Percentiles rank a stretch among this genome's conserved stretches.
phyloP scores from a whole-genome alignment of 2,113 vertebrate species.

The Chelonoidis abingdonii region DNA sequence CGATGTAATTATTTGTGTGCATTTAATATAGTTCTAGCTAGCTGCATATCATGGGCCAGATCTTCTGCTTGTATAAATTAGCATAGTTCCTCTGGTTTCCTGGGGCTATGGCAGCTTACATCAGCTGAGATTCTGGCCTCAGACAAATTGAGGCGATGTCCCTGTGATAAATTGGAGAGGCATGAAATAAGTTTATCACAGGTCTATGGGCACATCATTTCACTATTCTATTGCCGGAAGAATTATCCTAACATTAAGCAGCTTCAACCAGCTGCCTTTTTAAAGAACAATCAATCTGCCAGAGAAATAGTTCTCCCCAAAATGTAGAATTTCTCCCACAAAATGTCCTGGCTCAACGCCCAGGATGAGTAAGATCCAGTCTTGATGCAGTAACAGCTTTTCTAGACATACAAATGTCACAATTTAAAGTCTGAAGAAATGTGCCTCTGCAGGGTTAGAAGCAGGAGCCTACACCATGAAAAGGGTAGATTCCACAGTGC shows the following conservation, averaged over 20 bases:
- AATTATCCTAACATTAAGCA: background rate
- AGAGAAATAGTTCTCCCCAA: background rate
- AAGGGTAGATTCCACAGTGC: constrained; percentile 26
- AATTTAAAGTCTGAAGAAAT: background rate
- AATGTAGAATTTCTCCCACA: background rate
- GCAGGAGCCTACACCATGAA: background rate
- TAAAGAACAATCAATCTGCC: background rate
- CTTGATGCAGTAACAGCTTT: background rate
- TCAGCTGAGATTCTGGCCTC: background rate
- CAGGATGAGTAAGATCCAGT: background rate
- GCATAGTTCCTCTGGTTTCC: background rate
- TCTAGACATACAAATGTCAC: background rate
- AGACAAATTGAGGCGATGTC: background rate
- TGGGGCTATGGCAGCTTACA: background rate
- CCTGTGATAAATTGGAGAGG: background rate
- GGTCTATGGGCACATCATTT: background rate
- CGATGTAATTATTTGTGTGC: background rate
- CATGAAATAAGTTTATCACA: background rate
- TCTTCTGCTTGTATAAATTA: background rate
- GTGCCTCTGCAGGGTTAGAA: background rate
- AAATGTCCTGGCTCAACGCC: background rate
- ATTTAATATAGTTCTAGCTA: background rate
- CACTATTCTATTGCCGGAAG: background rate
- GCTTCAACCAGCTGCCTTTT: background rate
- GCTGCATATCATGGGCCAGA: background rate